Evolutionary conservation across 2,113 vertebrate species (phyloP).

Genomic region (Taurulus bubalis): DNA sequence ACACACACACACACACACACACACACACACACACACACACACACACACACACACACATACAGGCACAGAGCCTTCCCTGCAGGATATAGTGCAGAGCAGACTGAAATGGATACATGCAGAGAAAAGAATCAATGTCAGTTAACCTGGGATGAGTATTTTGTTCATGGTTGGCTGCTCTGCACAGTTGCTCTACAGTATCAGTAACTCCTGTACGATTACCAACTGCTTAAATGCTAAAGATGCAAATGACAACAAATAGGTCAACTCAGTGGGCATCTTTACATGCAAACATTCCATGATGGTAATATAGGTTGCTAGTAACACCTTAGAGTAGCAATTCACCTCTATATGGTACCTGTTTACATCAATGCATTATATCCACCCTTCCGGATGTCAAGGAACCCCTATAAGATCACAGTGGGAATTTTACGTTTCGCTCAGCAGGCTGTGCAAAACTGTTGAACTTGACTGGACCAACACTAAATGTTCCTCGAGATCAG

Average conservation of each 20-base stretch:
- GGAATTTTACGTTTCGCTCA: neutral
- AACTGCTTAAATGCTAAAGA: slow-evolving; percentile 72
- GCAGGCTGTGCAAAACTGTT: neutral
- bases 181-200: slow-evolving; percentile 51
- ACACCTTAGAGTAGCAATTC: neutral
- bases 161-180: slow-evolving; percentile 58
- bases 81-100: slow-evolving; percentile 41
- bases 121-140: slow-evolving; percentile 77
- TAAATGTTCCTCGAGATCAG: neutral
- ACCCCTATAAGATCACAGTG: neutral
- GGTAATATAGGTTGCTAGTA: slow-evolving; percentile 12
- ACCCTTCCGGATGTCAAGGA: neutral
- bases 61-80: slow-evolving; percentile 5
- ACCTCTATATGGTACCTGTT: neutral
- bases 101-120: slow-evolving; percentile 61
- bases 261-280: slow-evolving; percentile 29
- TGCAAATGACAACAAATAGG: slow-evolving; percentile 46
- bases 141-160: slow-evolving; percentile 74
- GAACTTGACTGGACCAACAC: neutral
- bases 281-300: slow-evolving; percentile 40
- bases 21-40: neutral
- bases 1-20: slow-evolving; percentile 16
- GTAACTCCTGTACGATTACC: slow-evolving; percentile 60
- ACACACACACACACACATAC: neutral
- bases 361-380: neutral